A percentile compares a stretch with the other conserved stretches of the same genome.
Evolutionary conservation across 2,113 vertebrate genomes (phyloP).

Genomic region (Solenodon paradoxus): DNA sequence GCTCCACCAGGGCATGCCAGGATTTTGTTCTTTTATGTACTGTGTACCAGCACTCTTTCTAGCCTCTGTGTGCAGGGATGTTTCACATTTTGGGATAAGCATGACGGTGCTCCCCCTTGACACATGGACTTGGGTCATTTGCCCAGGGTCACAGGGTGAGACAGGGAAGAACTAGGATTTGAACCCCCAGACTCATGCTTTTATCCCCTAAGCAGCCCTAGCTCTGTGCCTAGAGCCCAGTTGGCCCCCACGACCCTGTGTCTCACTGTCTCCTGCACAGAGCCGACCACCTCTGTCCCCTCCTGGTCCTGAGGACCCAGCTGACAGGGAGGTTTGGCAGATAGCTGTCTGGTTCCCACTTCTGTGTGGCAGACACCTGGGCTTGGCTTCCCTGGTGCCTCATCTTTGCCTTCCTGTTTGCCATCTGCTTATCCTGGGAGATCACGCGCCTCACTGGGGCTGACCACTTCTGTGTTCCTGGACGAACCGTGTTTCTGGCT

Average conservation of each 20-base stretch:
- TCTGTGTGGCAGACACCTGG: no score
- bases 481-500: background rate
- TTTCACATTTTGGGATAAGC: background rate
- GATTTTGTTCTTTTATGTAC: no score
- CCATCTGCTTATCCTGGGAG: background rate
- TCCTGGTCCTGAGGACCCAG: background rate
- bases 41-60: background rate
- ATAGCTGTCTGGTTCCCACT: background rate
- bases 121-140: background rate
- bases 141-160: background rate
- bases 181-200: background rate
- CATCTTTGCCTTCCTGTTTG: background rate
- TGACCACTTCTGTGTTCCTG: no score
- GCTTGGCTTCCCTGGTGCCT: background rate
- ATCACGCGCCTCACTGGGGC: fast-evolving
- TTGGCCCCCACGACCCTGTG: background rate
- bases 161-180: background rate
- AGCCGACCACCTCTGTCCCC: background rate
- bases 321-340: background rate
- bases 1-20: no score
- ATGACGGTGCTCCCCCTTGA: background rate
- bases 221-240: background rate
- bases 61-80: background rate
- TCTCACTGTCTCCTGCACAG: background rate
- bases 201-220: background rate